Conservation (phyloP, 2,888 invertebrate species). For the Drosophila parthenogenetica region DNA sequence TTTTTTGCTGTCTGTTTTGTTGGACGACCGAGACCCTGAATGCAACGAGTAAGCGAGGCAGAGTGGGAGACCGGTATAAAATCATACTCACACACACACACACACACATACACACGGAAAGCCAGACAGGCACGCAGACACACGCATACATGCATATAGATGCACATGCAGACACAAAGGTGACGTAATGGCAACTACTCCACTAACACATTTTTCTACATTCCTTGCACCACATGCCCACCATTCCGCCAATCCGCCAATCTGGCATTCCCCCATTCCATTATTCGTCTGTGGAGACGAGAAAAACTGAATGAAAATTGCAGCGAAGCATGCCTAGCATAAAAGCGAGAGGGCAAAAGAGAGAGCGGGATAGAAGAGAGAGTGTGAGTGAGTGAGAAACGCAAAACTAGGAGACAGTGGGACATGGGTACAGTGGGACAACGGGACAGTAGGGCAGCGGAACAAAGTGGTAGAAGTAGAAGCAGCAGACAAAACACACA, state of each 20-base stretch:
- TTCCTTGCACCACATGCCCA: conserved; percentile 76
- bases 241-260: conserved; percentile 26
- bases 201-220: conserved; percentile 85
- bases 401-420: conserved; percentile 15
- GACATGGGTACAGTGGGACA: conserved; percentile 13
- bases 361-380: conserved; percentile 15
- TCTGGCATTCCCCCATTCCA: conserved; percentile 9
- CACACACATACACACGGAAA: background rate
- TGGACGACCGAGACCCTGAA: conserved; percentile 71
- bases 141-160: conserved; percentile 2
- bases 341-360: conserved; percentile 33
- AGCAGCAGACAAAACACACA: conserved; percentile 20
- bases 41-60: conserved; percentile 13
- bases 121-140: conserved; percentile 6
- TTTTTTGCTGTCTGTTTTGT: conserved; percentile 33
- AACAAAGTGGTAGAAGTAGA: background rate
- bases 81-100: conserved; percentile 20
- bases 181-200: conserved; percentile 85
- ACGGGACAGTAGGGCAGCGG: conserved; percentile 1
- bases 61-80: conserved; percentile 40
- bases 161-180: conserved; percentile 59
- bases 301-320: conserved; percentile 62
- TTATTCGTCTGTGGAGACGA: conserved; percentile 28
- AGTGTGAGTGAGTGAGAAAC: background rate
- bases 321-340: conserved; percentile 51